Conservation (phyloP, 2,797 vertebrate species). For the Alectoris magna region DNA sequence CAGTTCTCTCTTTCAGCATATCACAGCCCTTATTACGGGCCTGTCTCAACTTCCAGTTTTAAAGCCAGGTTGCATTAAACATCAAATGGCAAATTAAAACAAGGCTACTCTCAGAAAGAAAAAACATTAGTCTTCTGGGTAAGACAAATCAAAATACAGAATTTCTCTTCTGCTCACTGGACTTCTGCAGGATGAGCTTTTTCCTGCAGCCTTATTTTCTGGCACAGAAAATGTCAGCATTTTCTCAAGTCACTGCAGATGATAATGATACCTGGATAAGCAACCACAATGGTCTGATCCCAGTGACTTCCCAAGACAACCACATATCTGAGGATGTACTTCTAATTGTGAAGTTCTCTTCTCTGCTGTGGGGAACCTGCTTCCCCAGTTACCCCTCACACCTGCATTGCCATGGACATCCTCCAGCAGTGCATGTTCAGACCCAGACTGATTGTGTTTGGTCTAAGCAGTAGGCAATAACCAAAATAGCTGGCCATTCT, state of each 20-base stretch:
- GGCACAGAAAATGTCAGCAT: neutral
- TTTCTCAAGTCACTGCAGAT: neutral
- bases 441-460: neutral
- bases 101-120: neutral
- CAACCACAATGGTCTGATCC: neutral
- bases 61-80: neutral
- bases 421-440: neutral
- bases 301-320: neutral
- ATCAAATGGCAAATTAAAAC: neutral
- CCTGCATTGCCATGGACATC: rapidly evolving
- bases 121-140: neutral
- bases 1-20: neutral
- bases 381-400: rapidly evolving
- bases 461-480: neutral
- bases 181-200: neutral
- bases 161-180: neutral
- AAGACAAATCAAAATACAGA: neutral
- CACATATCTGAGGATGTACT: neutral
- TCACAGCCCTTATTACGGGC: neutral
- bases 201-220: neutral
- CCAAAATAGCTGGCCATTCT: neutral
- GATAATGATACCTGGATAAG: neutral
- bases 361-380: neutral
- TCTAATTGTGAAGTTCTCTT: neutral
- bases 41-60: neutral